Evolutionary conservation across 2,888 invertebrate species (phyloP).

Genomic region (Diachrysia chrysitis): DNA sequence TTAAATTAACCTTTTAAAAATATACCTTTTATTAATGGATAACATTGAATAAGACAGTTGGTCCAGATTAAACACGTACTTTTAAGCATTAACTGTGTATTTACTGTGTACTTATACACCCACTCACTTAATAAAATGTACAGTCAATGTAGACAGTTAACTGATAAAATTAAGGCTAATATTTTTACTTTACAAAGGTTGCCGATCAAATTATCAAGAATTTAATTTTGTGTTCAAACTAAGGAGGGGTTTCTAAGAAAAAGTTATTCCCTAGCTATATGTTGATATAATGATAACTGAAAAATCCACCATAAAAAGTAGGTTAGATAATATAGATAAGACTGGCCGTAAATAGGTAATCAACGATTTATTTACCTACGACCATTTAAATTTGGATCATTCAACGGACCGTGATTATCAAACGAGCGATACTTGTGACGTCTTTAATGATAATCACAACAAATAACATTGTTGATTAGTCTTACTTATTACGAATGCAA

Average conservation of each 20-base stretch:
- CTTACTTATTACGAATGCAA: conserved; percentile 2
- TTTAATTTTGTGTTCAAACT: neutral
- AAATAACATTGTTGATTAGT: conserved; percentile 11
- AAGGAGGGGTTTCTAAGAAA: conserved; percentile 2
- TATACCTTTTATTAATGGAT: conserved; percentile 1
- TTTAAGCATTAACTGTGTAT: neutral
- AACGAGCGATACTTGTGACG: conserved; percentile 11
- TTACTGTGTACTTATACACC: neutral
- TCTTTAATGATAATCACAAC: conserved; percentile 3
- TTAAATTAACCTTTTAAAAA: conserved; percentile 11
- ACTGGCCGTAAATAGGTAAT: conserved; percentile 2
- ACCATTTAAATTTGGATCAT: neutral
- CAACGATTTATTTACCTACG: neutral
- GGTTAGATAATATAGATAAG: neutral
- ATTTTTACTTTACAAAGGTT: neutral
- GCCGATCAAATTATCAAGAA: neutral
- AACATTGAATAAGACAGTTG: conserved; percentile 14
- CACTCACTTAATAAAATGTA: neutral
- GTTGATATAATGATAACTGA: neutral
- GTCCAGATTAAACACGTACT: conserved; percentile 13
- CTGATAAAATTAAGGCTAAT: conserved; percentile 1
- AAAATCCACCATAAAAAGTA: neutral
- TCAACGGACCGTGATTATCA: conserved; percentile 6
- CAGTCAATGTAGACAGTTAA: neutral
- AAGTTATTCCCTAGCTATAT: neutral